These are phyloP conservation scores for Enteromius radiatus DNA, from an alignment of 2,797 vertebrate species.

Conservation along the genomic window DNA sequence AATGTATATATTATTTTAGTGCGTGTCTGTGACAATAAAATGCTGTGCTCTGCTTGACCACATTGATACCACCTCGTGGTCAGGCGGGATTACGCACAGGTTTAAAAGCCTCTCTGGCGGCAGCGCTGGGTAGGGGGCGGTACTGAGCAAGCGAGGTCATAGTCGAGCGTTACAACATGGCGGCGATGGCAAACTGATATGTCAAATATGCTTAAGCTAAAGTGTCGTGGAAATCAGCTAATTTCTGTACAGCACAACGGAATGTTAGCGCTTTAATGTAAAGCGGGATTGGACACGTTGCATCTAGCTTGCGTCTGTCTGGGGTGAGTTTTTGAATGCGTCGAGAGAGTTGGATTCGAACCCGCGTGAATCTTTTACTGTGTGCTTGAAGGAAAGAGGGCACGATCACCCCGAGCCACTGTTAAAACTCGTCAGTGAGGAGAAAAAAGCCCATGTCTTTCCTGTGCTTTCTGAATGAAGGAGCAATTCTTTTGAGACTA, in stretches of 20 bases:
- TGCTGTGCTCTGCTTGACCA: not conserved
- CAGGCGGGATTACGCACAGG: not conserved
- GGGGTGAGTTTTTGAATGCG: not conserved
- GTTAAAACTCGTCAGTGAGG: rapidly evolving
- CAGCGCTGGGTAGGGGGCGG: slow-evolving; percentile 44
- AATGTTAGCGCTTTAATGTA: not conserved
- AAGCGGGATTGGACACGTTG: too few relatives aligned
- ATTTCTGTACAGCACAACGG: not conserved
- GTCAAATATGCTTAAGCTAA: not conserved
- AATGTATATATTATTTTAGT: not conserved
- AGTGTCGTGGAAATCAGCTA: not conserved
- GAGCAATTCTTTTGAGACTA: not conserved
- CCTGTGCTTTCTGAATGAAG: not conserved
- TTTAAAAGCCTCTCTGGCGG: not conserved
- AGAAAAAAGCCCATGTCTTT: slow-evolving; percentile 41
- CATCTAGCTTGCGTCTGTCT: not conserved
- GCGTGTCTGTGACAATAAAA: not conserved
- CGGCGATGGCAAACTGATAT: slow-evolving; percentile 39
- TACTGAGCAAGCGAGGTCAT: slow-evolving; percentile 32
- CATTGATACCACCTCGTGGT: slow-evolving; percentile 41
- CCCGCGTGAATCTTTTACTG: not conserved
- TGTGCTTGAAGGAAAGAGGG: not conserved
- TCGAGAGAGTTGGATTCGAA: slow-evolving; percentile 47
- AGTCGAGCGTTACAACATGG: slow-evolving; percentile 50
- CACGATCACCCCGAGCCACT: slow-evolving; percentile 52